Conservation (phyloP, 2,113 vertebrate genomes). For the Piliocolobus tephrosceles region DNA sequence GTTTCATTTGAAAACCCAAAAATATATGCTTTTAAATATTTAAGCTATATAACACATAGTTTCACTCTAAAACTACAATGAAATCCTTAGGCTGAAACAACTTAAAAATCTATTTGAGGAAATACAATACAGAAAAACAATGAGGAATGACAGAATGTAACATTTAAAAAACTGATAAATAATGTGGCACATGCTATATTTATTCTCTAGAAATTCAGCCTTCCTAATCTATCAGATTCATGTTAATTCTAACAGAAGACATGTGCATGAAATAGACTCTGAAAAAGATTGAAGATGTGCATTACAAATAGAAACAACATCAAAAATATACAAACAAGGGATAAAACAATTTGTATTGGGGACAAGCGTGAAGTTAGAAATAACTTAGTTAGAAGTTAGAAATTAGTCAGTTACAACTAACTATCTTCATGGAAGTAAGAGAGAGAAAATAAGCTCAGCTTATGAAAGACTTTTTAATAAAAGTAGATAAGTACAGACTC, state of each 20-base stretch:
- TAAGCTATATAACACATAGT: constrained; percentile 30
- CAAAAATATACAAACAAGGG: background rate
- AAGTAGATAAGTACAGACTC: background rate
- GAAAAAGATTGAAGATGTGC: background rate
- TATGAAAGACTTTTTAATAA: background rate
- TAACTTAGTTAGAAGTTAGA: too few species aligned
- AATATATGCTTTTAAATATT: constrained; percentile 41
- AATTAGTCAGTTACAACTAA: background rate
- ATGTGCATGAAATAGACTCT: background rate
- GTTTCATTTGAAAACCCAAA: constrained; percentile 61
- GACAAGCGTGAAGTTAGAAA: background rate
- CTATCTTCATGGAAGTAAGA: background rate
- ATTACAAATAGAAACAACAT: background rate
- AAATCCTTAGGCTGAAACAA: background rate
- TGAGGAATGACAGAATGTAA: background rate
- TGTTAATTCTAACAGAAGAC: background rate
- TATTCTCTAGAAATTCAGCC: background rate
- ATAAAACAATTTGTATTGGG: background rate
- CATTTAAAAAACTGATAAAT: background rate
- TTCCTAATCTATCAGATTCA: background rate
- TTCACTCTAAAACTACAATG: constrained; percentile 53
- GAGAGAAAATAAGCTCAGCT: background rate
- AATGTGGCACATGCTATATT: background rate
- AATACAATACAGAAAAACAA: constrained; percentile 25
- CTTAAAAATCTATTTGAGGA: background rate